Base-by-base conservation (phyloP, 2,113 vertebrate genomes). In the Phylloscopus trochiloides region DNA sequence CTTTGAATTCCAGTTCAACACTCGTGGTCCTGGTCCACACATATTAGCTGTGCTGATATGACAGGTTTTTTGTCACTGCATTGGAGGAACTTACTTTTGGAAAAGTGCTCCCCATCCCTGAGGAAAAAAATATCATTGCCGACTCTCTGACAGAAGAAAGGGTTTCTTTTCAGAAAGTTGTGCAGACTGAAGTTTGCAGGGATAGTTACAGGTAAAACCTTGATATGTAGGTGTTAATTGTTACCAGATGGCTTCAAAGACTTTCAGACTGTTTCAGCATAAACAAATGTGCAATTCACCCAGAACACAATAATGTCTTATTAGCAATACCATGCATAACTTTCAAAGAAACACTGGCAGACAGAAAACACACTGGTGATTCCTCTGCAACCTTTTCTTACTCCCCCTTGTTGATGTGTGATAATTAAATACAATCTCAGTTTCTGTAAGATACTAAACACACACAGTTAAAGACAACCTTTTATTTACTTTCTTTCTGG, bases 181-280 rank as follows among this genome's bases (percentile, higher is more conserved):
- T 74, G 47, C 47, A 63, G 59, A 34, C 14, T 71, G 36, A 80
- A 86, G 66, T 45, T 47, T 47, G 24, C 28, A 63, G 72, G 67
- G 80, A 48, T 26, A 80, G 68, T 77, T 84, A 54, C 52, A 74
- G 40, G 92, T 80, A 91, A 89, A 91, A 42, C 84, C 81, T 63
- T 54, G 26, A 70, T 92, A 74, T 67, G 89, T 89, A 92, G 93
- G 95, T 95, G 95, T 95, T 94, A 95, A 92, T 96, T 89, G 93
- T 87, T 92, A 91, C 80, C 73, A 90, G 80, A 79, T 80, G 89
- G 80, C 95, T 96, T 95, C 96, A 97, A 96, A 97, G 91, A 28
- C 76, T 89, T 76, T 66, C 83, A 71, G 72, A 40, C 52, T 71
- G 80, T 87, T 94, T 94, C 86, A 55, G 43, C 9, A 4, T 92